Percentiles rank a stretch among this genome's conserved stretches.
Evolutionary conservation across 1,140 invertebrate genomes (phyloP).

Genomic region (Phenacoccus solenopsis): DNA sequence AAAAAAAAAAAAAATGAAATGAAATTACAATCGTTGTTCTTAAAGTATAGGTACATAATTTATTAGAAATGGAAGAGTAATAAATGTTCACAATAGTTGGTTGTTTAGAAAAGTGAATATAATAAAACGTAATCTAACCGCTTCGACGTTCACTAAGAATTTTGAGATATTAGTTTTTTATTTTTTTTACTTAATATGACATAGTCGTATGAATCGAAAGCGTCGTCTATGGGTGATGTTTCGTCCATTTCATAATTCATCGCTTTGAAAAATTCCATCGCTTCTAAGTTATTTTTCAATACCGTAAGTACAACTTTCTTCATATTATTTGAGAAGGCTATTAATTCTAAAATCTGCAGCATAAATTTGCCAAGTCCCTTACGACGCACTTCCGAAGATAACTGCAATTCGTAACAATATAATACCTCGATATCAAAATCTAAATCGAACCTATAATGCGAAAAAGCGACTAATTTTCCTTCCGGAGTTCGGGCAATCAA

Average conservation of each 20-base stretch:
- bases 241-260: conserved; percentile 26
- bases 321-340: conserved; percentile 56
- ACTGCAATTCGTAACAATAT: conserved; percentile 78
- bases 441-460: conserved; percentile 70
- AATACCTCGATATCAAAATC: conserved; percentile 61
- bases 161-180: background rate
- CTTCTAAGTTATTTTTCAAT: conserved; percentile 57
- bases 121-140: too few relatives aligned
- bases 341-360: conserved; percentile 60
- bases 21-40: too few relatives aligned
- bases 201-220: background rate
- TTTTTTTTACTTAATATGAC: background rate
- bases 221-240: background rate
- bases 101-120: too few relatives aligned
- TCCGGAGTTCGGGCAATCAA: conserved; percentile 43
- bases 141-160: background rate
- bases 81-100: too few relatives aligned
- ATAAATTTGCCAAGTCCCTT: conserved; percentile 70
- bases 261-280: conserved; percentile 48
- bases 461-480: conserved; percentile 47
- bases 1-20: too few relatives aligned
- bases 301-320: conserved; percentile 70
- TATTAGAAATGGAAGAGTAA: too few relatives aligned
- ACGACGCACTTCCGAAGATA: conserved; percentile 46
- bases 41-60: too few relatives aligned